A percentile compares a stretch with the other conserved stretches of the same genome.
Evolutionary conservation across 2,888 invertebrate genomes (phyloP).

Genomic region (Lamellibrachia satsuma): DNA sequence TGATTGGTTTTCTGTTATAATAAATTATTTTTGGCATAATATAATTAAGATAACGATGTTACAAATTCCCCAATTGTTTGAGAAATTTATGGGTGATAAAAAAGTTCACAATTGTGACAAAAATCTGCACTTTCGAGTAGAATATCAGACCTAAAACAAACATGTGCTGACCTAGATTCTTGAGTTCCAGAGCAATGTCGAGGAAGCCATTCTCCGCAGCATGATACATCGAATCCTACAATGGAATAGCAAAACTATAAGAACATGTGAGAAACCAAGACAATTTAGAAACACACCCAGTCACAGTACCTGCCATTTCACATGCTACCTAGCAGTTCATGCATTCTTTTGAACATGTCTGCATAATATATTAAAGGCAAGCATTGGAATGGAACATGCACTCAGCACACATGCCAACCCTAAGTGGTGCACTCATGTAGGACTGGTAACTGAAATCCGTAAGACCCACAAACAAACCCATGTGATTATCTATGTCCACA

Average conservation of each 20-base stretch:
- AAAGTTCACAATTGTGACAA: no score
- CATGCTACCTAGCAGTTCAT: background rate
- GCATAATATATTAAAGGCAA: background rate
- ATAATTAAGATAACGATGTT: no score
- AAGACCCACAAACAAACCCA: no score
- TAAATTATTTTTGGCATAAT: no score
- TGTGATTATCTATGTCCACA: no score
- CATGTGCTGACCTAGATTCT: constrained; percentile 72
- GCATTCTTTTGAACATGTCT: background rate
- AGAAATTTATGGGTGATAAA: no score
- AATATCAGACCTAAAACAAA: background rate
- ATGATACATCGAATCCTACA: constrained; percentile 94
- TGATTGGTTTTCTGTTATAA: no score
- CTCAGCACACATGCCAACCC: no score
- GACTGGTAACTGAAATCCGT: no score
- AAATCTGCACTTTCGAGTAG: no score
- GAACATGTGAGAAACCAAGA: background rate
- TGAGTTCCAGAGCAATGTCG: constrained; percentile 87
- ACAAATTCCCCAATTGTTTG: no score
- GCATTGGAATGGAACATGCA: background rate
- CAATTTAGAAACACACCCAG: background rate
- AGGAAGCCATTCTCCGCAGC: constrained; percentile 90
- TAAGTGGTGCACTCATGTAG: no score
- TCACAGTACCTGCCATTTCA: background rate
- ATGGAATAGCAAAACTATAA: constrained; percentile 38